Evolutionary conservation across 1,140 invertebrate species (phyloP).

Genomic region (Diachasmimorpha longicaudata): DNA sequence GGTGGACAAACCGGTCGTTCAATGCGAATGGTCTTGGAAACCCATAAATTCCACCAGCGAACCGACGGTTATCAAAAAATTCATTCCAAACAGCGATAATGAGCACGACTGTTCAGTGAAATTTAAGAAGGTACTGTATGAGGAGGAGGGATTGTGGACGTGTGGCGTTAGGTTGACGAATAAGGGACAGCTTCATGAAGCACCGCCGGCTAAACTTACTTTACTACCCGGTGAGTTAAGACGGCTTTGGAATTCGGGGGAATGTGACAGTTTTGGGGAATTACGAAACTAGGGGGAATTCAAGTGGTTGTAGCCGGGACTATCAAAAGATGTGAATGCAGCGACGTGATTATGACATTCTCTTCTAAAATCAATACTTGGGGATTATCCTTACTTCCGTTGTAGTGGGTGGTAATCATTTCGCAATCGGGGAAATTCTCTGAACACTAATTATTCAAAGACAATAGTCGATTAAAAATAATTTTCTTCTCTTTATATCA

Average conservation of each 20-base stretch:
- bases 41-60: slow-evolving; percentile 51
- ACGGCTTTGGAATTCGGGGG: neutral
- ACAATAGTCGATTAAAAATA: too few relatives aligned
- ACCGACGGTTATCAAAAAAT: slow-evolving; percentile 51
- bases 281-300: too few relatives aligned
- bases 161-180: slow-evolving; percentile 54
- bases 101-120: slow-evolving; percentile 59
- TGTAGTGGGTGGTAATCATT: too few relatives aligned
- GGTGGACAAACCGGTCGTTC: slow-evolving; percentile 55
- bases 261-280: too few relatives aligned
- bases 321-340: too few relatives aligned
- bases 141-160: slow-evolving; percentile 60
- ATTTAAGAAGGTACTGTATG: slow-evolving; percentile 57
- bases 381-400: too few relatives aligned
- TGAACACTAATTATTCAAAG: too few relatives aligned
- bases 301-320: too few relatives aligned
- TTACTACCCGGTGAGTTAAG: slow-evolving; percentile 49
- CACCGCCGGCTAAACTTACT: slow-evolving; percentile 53
- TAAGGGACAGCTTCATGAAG: slow-evolving; percentile 50
- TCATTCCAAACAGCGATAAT: slow-evolving; percentile 50
- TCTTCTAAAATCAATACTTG: too few relatives aligned
- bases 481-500: slow-evolving; percentile 25
- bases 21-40: slow-evolving; percentile 60
- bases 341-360: too few relatives aligned
- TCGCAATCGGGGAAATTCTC: too few relatives aligned